A percentile compares a stretch with the other conserved stretches of the same genome.
Evolutionary conservation across 2,888 invertebrate species (phyloP).

Genomic region (Cosmorhoe ocellata): DNA sequence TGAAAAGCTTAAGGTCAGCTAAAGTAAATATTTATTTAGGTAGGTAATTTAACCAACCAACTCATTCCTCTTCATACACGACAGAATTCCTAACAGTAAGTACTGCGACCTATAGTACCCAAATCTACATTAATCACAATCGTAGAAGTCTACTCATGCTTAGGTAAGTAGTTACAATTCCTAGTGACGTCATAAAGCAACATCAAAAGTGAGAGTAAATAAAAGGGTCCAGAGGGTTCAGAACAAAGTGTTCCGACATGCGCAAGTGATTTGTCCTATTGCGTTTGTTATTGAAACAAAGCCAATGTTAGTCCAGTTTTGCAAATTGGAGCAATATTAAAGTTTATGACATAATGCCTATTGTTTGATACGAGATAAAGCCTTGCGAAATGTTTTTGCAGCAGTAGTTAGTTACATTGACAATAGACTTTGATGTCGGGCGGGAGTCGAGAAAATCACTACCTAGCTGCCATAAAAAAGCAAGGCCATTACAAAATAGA

Average conservation of each 20-base stretch:
- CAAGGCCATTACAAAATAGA: constrained; percentile 30
- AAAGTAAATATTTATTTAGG: too few relatives aligned
- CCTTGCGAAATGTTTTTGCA: constrained; percentile 69
- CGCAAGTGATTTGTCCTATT: constrained; percentile 68
- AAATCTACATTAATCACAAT: not conserved
- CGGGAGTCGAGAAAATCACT: constrained; percentile 49
- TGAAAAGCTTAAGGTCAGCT: too few relatives aligned
- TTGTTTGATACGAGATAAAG: constrained; percentile 56
- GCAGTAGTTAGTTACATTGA: constrained; percentile 50
- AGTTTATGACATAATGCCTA: constrained; percentile 61
- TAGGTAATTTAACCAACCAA: too few relatives aligned
- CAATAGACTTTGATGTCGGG: constrained; percentile 53
- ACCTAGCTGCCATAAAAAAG: too few relatives aligned
- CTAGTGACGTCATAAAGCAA: constrained; percentile 42
- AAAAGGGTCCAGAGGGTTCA: constrained; percentile 41
- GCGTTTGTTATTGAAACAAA: constrained; percentile 66
- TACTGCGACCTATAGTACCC: too few relatives aligned
- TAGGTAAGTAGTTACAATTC: constrained; percentile 25
- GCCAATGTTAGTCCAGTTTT: constrained; percentile 56
- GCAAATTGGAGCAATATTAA: constrained; percentile 68
- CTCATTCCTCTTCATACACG: too few relatives aligned
- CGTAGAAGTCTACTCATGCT: constrained; percentile 1
- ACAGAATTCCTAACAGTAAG: too few relatives aligned
- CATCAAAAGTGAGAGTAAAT: constrained; percentile 66
- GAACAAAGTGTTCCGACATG: constrained; percentile 66